Base-by-base conservation (phyloP, 2,888 invertebrate genomes). In the Aelia acuminata region DNA sequence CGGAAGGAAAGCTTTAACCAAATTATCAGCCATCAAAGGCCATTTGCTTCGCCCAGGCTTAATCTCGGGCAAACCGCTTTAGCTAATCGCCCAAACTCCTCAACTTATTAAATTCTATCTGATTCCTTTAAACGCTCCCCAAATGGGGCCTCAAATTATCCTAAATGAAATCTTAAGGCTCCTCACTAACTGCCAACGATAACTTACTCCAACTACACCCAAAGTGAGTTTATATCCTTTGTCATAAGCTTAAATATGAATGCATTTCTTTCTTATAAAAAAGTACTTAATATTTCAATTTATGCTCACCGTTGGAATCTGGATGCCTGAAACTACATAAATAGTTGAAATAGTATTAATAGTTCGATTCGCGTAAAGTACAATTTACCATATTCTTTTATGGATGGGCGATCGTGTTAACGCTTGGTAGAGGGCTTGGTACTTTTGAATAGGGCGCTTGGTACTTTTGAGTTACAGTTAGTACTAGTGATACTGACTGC, bases 31-130 rank as follows among this genome's bases (percentile, higher is more conserved):
- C 31, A 70, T 70, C 63, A 70, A 70, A 70, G 63, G 20, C 31
- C 8, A 35, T 35, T 70, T 35, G 11, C 31, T n/a, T n/a, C 63
- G 31, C 63, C 8, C 7, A 1, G 8, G 63, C 63, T 20, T 70
- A 70, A 70, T 70, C 63, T 70, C 63, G 1, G 26, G 18, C 15
- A 0, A 70, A 20, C 18, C 63, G 63, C 63, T 70, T 70, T 70
- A 70, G 63, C 35, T 70, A 70, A 70, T 70, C 63, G 63, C 3
- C 63, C 63, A 70, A 70, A 70, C 63, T 70, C 63, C 63, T 70
- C 35, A 70, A 70, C 18, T 70, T 70, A 70, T 70, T 70, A 70
- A 70, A 70, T 70, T 70, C 63, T 70, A 70, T 70, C 63, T 70
- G 63, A 70, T 70, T 70, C 63, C 13, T 31, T 70, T 70, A 70